Evolutionary conservation across 2,113 vertebrate species (phyloP), one percentile per base, ranked within the genome.

Genomic region (Benitochromis conjunctus): DNA sequence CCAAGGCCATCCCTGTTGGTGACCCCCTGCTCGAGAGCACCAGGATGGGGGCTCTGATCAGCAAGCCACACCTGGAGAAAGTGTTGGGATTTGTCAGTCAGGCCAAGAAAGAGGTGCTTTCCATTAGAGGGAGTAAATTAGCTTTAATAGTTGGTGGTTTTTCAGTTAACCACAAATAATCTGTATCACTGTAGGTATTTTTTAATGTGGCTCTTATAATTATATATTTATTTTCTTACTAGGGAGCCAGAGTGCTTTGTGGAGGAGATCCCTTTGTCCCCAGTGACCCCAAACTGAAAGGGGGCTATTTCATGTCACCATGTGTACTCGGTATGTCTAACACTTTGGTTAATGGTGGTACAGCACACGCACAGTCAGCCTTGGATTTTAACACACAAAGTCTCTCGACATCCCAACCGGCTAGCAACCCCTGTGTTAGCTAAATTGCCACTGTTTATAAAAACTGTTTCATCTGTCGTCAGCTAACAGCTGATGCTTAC

Each of bases 21-120:
- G 98, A 99, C 90, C 98, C 99, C 0, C 95, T 99, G 71, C 93
- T 97, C 80, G 96, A 98, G 7, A 94, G 91, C 24, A 99, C 98
- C 0, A 94, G 97, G 26, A 99, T 99, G 99, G 98, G 99, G 14
- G 97, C 97, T 0, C 96, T 99, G 81, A 98, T 99, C 94, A 99
- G 96, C 92, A 95, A 53, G 2, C 94, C 96, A 1, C 99, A 99
- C 5, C 94, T 99, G 93, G 96, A 98, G 2, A 97, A 97, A 82
- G 98, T 98, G 38, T 93, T 99, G 80, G 96, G 96, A 36, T 99
- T 97, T 54, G 91, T 99, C 82, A 95, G 81, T 18, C 93, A 94
- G 89, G 99, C 98, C 0, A 97, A 98, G 94, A 96, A 97, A 51
- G 95, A 99, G 97, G 99, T 99, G 34, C 16, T 48, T 80, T 38